Evolutionary conservation across 1,140 invertebrate genomes (phyloP).

Genomic region (Arctopsyche grandis): DNA sequence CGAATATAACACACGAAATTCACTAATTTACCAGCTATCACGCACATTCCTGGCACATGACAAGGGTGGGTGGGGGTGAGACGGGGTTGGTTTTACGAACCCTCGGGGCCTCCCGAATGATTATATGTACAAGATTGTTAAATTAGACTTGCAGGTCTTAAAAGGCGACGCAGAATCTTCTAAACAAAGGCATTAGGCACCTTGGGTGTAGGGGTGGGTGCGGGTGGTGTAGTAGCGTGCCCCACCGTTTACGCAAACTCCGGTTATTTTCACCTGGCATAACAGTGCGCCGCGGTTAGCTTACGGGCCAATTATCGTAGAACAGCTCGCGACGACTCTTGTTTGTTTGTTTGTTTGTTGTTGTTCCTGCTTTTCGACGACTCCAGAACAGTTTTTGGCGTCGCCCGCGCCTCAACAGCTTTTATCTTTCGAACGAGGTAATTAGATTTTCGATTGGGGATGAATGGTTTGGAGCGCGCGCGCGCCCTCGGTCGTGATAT

Average conservation of each 20-base stretch:
- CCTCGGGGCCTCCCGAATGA: conserved; percentile 6
- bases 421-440: conserved; percentile 24
- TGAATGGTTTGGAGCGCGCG: background rate
- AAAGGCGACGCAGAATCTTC: conserved; percentile 43
- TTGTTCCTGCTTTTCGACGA: conserved; percentile 14
- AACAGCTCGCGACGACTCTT: background rate
- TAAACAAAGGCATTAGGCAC: conserved; percentile 48
- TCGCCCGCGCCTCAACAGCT: background rate
- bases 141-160: conserved; percentile 48
- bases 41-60: conserved; percentile 41
- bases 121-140: conserved; percentile 44
- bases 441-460: conserved; percentile 25
- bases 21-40: conserved; percentile 48
- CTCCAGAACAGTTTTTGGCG: background rate
- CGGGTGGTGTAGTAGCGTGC: background rate
- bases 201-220: conserved; percentile 26
- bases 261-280: conserved; percentile 24
- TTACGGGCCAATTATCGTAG: conserved; percentile 24
- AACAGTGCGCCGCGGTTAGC: conserved; percentile 15
- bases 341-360: conserved; percentile 24
- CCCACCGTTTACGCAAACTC: background rate
- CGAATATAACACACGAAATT: background rate
- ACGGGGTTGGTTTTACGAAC: background rate
- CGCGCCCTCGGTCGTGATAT: background rate
- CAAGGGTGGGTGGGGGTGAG: background rate